phyloP scores from a whole-genome alignment of 2,888 invertebrate species.

The Gymnoscelis rufifasciata region DNA sequence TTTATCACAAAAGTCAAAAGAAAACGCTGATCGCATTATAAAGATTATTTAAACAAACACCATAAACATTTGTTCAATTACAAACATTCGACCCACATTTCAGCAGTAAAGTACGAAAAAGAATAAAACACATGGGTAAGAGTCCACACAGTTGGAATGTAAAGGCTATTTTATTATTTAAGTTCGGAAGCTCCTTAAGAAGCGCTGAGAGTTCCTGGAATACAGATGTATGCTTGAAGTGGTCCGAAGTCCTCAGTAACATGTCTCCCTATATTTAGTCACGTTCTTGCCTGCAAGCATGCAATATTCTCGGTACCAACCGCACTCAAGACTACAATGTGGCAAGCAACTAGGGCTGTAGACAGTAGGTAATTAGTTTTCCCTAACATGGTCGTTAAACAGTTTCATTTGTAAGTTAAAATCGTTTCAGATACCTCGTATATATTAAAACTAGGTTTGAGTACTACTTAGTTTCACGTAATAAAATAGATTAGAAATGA shows the following conservation, averaged over 20 bases:
- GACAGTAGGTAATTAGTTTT: conserved; percentile 4
- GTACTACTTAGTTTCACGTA: too few species aligned
- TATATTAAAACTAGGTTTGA: too few species aligned
- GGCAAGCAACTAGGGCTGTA: conserved; percentile 4
- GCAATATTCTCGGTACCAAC: conserved; percentile 16
- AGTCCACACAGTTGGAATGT: neutral
- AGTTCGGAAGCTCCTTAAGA: conserved; percentile 15
- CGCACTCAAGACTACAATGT: neutral
- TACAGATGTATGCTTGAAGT: conserved; percentile 21
- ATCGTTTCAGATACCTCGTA: too few species aligned
- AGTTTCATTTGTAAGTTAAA: conserved; percentile 2
- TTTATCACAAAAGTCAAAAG: too few species aligned
- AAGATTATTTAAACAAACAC: too few species aligned
- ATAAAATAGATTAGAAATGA: too few species aligned
- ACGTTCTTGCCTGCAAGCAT: conserved; percentile 23
- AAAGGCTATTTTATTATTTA: conserved; percentile 6
- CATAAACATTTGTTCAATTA: too few species aligned
- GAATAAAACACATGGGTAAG: neutral
- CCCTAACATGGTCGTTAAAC: conserved; percentile 2
- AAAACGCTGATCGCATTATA: too few species aligned
- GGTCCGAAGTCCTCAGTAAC: conserved; percentile 15
- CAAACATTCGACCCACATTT: too few species aligned
- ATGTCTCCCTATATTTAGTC: conserved; percentile 24
- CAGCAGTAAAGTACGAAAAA: neutral
- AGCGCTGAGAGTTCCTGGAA: conserved; percentile 14